phyloP scores from a whole-genome alignment of 2,113 vertebrate genomes.

The Cyphomyrus discorhynchus region DNA sequence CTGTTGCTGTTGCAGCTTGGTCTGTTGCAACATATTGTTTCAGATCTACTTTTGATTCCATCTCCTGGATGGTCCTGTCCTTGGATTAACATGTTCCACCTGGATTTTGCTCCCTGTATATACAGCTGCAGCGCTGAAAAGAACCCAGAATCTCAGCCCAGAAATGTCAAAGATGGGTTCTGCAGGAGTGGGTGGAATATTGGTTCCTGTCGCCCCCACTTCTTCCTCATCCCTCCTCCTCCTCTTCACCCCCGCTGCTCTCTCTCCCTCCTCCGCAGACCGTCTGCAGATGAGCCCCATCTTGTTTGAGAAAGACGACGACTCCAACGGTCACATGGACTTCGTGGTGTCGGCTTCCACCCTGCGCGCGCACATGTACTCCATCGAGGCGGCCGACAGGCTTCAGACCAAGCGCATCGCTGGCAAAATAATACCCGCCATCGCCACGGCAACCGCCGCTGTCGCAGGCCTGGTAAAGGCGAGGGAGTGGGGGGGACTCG shows the following conservation, averaged over 20 bases:
- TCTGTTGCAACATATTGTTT: neutral
- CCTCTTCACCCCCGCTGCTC: neutral
- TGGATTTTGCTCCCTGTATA: neutral
- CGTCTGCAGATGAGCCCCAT: constrained; percentile 73
- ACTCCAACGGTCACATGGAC: constrained; percentile 86
- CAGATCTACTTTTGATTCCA: neutral
- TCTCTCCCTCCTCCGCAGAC: constrained; percentile 45
- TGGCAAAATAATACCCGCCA: constrained; percentile 96
- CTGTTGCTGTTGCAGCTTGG: neutral
- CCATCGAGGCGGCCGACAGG: constrained; percentile 83
- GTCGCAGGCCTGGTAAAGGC: constrained; percentile 86
- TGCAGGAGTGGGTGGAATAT: neutral
- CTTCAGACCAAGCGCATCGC: constrained; percentile 96
- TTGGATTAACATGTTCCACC: neutral
- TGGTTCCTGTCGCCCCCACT: neutral
- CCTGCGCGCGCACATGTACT: constrained; percentile 88
- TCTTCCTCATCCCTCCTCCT: neutral
- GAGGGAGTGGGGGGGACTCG: neutral
- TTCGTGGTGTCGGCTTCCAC: constrained; percentile 86
- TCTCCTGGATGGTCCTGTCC: neutral
- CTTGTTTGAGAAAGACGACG: constrained; percentile 91
- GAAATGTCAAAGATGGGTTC: neutral
- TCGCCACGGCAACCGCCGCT: constrained; percentile 93
- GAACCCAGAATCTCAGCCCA: neutral
- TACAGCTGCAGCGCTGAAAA: neutral